Evolutionary conservation across 2,888 invertebrate genomes (phyloP).

Genomic region (Schrankia costaestrigalis): DNA sequence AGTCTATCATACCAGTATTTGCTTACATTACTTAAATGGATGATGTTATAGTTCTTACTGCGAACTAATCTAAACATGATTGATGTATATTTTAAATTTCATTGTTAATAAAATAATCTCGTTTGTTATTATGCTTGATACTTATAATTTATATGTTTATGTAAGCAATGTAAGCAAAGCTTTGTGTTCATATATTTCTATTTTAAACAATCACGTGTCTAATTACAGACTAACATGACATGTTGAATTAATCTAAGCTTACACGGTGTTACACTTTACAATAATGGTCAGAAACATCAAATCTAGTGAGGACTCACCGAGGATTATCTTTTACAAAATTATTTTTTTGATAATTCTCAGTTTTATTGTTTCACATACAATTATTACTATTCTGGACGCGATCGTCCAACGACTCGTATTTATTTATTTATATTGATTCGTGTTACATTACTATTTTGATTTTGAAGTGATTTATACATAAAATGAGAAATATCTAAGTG

Average conservation of each 20-base stretch:
- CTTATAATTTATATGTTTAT: no score
- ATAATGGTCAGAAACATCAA: slow-evolving; percentile 67
- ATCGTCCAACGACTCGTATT: slow-evolving; percentile 72
- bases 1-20: slow-evolving; percentile 54
- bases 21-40: slow-evolving; percentile 32
- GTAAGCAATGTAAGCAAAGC: slow-evolving; percentile 35
- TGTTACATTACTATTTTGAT: slow-evolving; percentile 12
- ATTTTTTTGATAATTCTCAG: slow-evolving; percentile 54
- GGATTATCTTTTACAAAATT: slow-evolving; percentile 51
- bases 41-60: slow-evolving; percentile 7
- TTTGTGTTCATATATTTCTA: slow-evolving; percentile 45
- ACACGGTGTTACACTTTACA: slow-evolving; percentile 76
- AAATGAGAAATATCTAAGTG: slow-evolving; percentile 17
- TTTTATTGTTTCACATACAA: slow-evolving; percentile 51
- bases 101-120: no score
- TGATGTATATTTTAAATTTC: no score
- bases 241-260: slow-evolving; percentile 71
- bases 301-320: slow-evolving; percentile 60
- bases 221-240: slow-evolving; percentile 74
- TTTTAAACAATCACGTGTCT: slow-evolving; percentile 64
- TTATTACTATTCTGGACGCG: slow-evolving; percentile 67
- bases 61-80: no score
- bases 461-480: no score
- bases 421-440: slow-evolving; percentile 17
- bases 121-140: no score